Percentiles rank a stretch among this genome's conserved stretches.
These are phyloP conservation scores for Dascillus cervinus DNA, from an alignment of 2,888 invertebrate genomes.

Conservation along the genomic window DNA sequence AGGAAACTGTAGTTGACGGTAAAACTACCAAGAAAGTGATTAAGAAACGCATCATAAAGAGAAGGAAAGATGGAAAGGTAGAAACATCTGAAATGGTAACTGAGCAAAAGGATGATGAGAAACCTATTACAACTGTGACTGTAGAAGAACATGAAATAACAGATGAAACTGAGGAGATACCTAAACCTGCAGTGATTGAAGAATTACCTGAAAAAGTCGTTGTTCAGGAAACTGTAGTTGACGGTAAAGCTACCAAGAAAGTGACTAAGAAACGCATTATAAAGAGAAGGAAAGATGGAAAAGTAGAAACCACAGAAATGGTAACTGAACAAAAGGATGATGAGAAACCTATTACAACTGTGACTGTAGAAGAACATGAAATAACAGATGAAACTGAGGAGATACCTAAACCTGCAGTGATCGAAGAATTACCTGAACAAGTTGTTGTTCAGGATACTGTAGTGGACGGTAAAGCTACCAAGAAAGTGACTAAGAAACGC, in stretches of 20 bases:
- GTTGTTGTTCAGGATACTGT: conserved; percentile 12
- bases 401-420: conserved; percentile 11
- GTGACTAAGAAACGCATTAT: too few relatives aligned
- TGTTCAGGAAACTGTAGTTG: too few relatives aligned
- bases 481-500: conserved; percentile 29
- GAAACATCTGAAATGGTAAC: conserved; percentile 40
- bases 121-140: conserved; percentile 33
- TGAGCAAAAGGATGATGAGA: conserved; percentile 30
- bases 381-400: conserved; percentile 17
- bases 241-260: too few relatives aligned
- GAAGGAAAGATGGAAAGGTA: conserved; percentile 27
- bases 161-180: too few relatives aligned
- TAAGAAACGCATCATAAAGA: conserved; percentile 31
- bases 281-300: too few relatives aligned
- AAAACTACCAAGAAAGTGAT: conserved; percentile 27
- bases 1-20: too few relatives aligned
- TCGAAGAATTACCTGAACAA: conserved; percentile 13
- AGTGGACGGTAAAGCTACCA: conserved; percentile 15
- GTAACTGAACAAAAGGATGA: too few relatives aligned
- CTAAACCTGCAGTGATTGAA: too few relatives aligned
- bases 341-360: too few relatives aligned
- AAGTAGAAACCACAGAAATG: too few relatives aligned
- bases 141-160: too few relatives aligned
- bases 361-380: conserved; percentile 23
- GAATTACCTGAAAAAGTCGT: too few relatives aligned